phyloP scores from a whole-genome alignment of 2,888 invertebrate genomes.

The Sphaerophoria rueppellii region DNA sequence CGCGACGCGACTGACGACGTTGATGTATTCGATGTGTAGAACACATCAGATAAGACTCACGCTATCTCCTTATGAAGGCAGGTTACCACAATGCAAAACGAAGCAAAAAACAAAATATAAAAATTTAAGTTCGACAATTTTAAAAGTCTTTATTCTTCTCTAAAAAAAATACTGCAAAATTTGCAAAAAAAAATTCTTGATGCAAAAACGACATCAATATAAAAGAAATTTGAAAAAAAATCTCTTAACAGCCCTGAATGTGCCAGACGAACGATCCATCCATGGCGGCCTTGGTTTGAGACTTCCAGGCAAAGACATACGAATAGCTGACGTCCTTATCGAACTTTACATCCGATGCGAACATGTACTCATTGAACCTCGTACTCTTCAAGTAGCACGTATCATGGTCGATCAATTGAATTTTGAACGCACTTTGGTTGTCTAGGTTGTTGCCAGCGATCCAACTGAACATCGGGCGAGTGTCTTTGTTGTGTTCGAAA shows the following conservation, averaged over 20 bases:
- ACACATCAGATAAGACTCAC: no score
- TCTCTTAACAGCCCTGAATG: constrained; percentile 6
- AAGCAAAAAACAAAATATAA: no score
- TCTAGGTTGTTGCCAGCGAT: not conserved
- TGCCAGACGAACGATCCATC: not conserved
- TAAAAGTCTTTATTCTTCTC: no score
- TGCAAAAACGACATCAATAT: not conserved
- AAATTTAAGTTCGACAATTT: no score
- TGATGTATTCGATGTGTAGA: no score
- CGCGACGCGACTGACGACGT: no score
- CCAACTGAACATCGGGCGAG: constrained; percentile 21
- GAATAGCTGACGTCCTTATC: not conserved
- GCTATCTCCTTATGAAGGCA: no score
- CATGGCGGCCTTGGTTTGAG: not conserved
- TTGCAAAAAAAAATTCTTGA: no score
- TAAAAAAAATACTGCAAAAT: no score
- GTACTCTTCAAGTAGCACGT: constrained; percentile 7
- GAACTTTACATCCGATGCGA: constrained; percentile 4
- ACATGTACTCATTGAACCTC: constrained; percentile 16
- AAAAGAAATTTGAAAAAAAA: not conserved
- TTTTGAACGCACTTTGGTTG: constrained; percentile 20
- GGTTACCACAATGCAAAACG: no score
- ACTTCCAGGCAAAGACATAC: not conserved
- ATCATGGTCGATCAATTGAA: constrained; percentile 1
- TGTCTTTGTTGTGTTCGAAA: not conserved